These are phyloP conservation scores for Nomada fabriciana DNA, from an alignment of 2,888 invertebrate genomes.

Conservation along the genomic window DNA sequence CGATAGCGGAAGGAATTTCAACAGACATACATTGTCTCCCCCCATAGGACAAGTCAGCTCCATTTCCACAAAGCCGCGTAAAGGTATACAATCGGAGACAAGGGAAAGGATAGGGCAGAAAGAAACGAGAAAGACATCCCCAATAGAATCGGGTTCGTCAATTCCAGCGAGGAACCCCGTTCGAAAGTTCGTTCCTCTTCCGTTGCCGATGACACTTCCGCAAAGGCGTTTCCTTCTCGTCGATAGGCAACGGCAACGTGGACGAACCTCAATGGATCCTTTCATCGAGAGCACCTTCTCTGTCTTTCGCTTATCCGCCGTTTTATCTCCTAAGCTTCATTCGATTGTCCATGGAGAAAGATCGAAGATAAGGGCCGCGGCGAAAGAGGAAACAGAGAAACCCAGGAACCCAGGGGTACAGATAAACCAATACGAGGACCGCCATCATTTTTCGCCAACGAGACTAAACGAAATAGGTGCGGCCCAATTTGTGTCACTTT, in stretches of 20 bases:
- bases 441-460: conserved; percentile 22
- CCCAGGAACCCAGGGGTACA: neutral
- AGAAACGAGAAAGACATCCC: neutral
- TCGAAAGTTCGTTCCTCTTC: conserved; percentile 27
- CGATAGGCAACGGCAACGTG: conserved; percentile 29
- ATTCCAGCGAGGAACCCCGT: neutral
- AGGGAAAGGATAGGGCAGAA: no score
- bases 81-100: neutral
- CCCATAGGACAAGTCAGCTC: neutral
- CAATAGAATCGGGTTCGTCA: conserved; percentile 28
- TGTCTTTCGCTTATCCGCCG: conserved; percentile 54
- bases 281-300: conserved; percentile 34
- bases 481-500: conserved; percentile 26
- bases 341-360: conserved; percentile 54
- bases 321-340: conserved; percentile 64
- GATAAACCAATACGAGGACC: conserved; percentile 17
- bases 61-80: neutral
- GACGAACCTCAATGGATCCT: conserved; percentile 54
- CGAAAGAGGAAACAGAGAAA: neutral
- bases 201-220: conserved; percentile 41
- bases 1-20: neutral
- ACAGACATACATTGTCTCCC: neutral
- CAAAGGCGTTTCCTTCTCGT: conserved; percentile 34
- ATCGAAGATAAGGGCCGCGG: conserved; percentile 1
- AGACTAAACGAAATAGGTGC: neutral